Base-by-base conservation (phyloP, 2,797 vertebrate species). In the Thaleichthys pacificus region DNA sequence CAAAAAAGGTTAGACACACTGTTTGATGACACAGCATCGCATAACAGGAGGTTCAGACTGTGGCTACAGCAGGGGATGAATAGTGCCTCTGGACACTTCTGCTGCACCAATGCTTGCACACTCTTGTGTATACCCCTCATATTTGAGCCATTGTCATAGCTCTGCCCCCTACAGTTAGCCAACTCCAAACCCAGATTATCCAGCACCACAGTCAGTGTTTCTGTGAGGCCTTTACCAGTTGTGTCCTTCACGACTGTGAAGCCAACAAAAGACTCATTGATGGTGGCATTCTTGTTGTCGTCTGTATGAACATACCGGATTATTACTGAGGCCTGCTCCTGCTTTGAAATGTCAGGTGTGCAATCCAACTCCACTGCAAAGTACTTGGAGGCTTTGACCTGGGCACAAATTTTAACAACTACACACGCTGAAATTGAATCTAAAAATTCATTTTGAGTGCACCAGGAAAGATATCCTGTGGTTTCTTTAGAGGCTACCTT, bases 291-390 rank as follows among this genome's bases (percentile, higher is more conserved):
- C 19, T 42, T 68, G 9, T 24, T 69, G 5, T 74, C 47, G 30
- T 57, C 60, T 69, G 47, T 69, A 19, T 69, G 56, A 17, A 68
- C 11, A 68, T 72, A 17, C 56, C 61, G 19, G 3, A 65, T 65
- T 65, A 65, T 65, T 26, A 65, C 19, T 14, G 51, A 65, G 62
- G 30, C 21, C 22, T n/a, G 28, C 5, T 76, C 63, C n/a, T 68
- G 66, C 17, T 71, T 71, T 54, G 69, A 76, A 67, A 77, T 72
- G 21, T 76, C 74, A 26, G 64, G 74, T 19, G 64, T 72, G 58
- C 74, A 71, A 21, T 76, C 74, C 6, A 76, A 42, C n/a, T 71
- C 64, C 2, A 76, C 69, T 7, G 65, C 68, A 63, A 66, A 68
- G 19, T 76, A 76, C 21, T 77, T 72, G 1, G 69, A 8, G 9